A percentile compares a stretch with the other conserved stretches of the same genome.
Evolutionary conservation across 1,140 invertebrate genomes (phyloP).

Genomic region (Belonocnema kinseyi): DNA sequence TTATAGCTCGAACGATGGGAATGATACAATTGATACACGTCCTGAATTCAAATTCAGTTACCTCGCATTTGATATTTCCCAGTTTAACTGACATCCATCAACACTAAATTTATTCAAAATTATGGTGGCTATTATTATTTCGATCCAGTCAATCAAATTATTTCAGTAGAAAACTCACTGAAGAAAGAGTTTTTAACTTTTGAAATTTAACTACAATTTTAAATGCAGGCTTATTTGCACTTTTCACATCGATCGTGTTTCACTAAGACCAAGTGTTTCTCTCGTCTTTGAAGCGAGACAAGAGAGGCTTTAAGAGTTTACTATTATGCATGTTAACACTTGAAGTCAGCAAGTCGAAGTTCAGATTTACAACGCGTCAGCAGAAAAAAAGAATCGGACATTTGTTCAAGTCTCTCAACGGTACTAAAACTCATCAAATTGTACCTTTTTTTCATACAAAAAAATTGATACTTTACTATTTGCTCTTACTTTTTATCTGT

Average conservation of each 20-base stretch:
- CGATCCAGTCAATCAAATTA: too few relatives aligned
- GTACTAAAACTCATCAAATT: background rate
- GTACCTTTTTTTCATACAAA: background rate
- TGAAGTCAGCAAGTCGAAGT: conserved; percentile 10
- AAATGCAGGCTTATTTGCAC: background rate
- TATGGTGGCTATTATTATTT: background rate
- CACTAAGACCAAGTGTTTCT: background rate
- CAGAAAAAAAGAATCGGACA: conserved; percentile 3
- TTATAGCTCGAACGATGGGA: conserved; percentile 43
- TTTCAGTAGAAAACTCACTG: too few relatives aligned
- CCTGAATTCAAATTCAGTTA: conserved; percentile 8
- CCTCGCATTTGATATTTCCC: background rate
- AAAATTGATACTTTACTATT: conserved; percentile 1
- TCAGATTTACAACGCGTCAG: conserved; percentile 8
- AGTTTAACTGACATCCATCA: conserved; percentile 13
- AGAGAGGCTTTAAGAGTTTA: conserved; percentile 5
- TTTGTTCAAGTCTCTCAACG: background rate
- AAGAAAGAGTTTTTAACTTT: too few relatives aligned
- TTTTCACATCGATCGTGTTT: too few relatives aligned
- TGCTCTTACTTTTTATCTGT: background rate
- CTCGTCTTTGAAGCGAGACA: background rate
- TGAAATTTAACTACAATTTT: background rate
- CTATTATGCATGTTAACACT: conserved; percentile 23
- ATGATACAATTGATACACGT: conserved; percentile 14
- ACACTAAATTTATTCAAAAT: background rate